Evolutionary conservation across 2,888 invertebrate species (phyloP), one percentile per base, ranked within the genome.

Genomic region (Xestobium rufovillosum): DNA sequence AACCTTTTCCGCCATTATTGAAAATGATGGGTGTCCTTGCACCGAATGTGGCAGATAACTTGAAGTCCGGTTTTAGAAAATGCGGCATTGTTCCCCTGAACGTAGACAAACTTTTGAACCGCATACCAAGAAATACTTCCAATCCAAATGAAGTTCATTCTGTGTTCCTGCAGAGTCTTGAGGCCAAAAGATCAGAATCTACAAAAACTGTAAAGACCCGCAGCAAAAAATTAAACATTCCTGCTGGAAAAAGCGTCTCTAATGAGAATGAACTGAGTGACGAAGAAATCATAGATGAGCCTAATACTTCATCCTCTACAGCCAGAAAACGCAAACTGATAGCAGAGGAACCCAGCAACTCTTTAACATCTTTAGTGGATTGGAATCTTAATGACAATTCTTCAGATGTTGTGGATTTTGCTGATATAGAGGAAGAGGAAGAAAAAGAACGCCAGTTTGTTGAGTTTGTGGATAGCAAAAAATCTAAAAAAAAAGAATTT

Each of bases 1-100:
- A 44, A 31, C 23, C 29, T 11, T 44, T 47, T 42, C 43, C 42
- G 31, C 31, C 31, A 36, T 38, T 36, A 27, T 19, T 39, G 36
- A 38, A 39, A 25, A 2, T 42, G 13, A 42, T 31, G 28, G 42
- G 31, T 29, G 31, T 34, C 28, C 34, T 38, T 34, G 30, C 38
- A 25, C 19, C 28, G 23, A 44, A 11, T 25, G 31, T 12, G n/a
- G 26, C 31, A 16, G 29, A 16, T 15, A 44, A 44, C 31, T 31
- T 44, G 17, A 29, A 29, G 19, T 42, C 39, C 23, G 42, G 43
- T 28, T 44, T 44, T 28, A 15, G 30, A 10, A 40, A 38, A 14
- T 44, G 36, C 29, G 42, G 31, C n/a, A 44, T 42, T 10, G 17
- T 37, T 16, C 41, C 38, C 12, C 28, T 41, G 8, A 31, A 27